Evolutionary conservation across 2,113 vertebrate species (phyloP).

Genomic region (Parus major): DNA sequence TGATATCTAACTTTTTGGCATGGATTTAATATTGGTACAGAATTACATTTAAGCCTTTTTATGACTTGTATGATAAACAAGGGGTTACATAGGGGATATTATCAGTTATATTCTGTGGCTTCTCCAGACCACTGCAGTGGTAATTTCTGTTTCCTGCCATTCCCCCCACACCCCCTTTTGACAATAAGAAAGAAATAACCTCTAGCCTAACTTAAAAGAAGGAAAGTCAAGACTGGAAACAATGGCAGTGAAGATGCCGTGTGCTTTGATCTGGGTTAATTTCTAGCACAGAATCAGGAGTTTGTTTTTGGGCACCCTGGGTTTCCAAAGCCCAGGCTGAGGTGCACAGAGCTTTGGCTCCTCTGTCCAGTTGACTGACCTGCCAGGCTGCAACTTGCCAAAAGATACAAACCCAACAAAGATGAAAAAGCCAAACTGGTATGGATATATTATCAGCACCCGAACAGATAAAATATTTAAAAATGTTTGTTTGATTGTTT

Average conservation of each 20-base stretch:
- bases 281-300: background rate
- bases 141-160: background rate
- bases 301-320: background rate
- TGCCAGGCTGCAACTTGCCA: background rate
- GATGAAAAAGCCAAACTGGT: background rate
- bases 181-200: background rate
- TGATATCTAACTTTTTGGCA: background rate
- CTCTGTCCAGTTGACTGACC: background rate
- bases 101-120: background rate
- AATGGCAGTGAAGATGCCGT: background rate
- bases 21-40: background rate
- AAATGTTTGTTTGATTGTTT: background rate
- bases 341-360: rapidly evolving
- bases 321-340: background rate
- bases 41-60: background rate
- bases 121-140: background rate
- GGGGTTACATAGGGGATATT: background rate
- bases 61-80: background rate
- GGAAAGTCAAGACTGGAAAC: background rate
- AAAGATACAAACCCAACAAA: background rate
- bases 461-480: background rate
- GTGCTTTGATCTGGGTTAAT: background rate
- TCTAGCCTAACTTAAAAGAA: background rate
- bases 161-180: background rate
- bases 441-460: background rate